Percentiles rank a stretch among this genome's conserved stretches.
Evolutionary conservation across 2,797 vertebrate genomes (phyloP).

Genomic region (Neosilurus mollespiculum): DNA sequence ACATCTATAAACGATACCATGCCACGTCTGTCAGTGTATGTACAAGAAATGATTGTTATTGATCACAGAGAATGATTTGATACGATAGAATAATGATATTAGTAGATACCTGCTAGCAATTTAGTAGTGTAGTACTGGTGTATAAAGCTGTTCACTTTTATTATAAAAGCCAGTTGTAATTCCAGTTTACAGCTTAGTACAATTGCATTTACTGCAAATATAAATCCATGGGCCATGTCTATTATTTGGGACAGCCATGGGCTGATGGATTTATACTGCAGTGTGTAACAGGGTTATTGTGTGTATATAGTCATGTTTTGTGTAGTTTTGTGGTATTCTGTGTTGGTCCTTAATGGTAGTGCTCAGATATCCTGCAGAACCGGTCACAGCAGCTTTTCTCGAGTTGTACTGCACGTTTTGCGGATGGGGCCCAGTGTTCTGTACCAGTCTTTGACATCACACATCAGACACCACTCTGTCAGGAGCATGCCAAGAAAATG

Average conservation of each 20-base stretch:
- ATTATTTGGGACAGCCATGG: not conserved
- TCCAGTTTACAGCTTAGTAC: not conserved
- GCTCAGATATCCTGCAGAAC: constrained; percentile 91
- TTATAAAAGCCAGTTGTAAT: not conserved
- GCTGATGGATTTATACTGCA: not conserved
- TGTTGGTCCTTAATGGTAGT: constrained; percentile 69
- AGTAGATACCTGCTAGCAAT: not conserved
- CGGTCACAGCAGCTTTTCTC: constrained; percentile 98
- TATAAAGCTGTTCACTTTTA: not conserved
- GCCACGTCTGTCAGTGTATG: not conserved
- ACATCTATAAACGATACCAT: not conserved
- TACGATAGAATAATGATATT: not conserved
- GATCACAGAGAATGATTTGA: not conserved
- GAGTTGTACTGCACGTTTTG: constrained; percentile 98
- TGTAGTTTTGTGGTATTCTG: not conserved
- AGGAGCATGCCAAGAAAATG: constrained; percentile 99
- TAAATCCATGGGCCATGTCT: not conserved
- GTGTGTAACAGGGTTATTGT: not conserved
- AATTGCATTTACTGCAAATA: not conserved
- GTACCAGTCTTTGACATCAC: constrained; percentile 98
- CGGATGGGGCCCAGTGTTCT: constrained; percentile 96
- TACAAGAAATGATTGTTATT: not conserved
- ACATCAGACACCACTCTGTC: constrained; percentile 97
- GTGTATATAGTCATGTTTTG: not conserved
- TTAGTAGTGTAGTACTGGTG: not conserved